Base-by-base conservation (phyloP, 35 echinoderm and acorn worm genomes). In the Diadema setosum region DNA sequence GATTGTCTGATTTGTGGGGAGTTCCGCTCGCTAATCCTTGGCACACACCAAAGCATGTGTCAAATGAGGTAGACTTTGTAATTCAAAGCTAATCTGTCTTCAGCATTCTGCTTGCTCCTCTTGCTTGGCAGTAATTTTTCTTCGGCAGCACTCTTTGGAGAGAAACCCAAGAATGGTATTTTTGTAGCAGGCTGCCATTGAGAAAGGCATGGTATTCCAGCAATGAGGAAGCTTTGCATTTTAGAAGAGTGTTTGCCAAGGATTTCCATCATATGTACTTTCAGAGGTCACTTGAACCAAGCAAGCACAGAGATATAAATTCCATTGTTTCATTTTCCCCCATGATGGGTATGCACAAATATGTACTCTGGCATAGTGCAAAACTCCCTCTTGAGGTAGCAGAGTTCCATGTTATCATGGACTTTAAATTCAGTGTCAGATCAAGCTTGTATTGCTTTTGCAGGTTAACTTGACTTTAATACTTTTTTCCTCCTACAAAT, bases 141-240 rank as follows among this genome's bases (percentile, higher is more conserved):
- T n/a, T n/a, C n/a, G n/a, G n/a, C n/a, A n/a, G n/a, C n/a, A n/a
- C n/a, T n/a, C n/a, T n/a, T n/a, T n/a, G n/a, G n/a, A n/a, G n/a
- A n/a, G n/a, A n/a, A n/a, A n/a, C n/a, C n/a, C n/a, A n/a, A n/a
- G n/a, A n/a, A n/a, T n/a, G n/a, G n/a, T n/a, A n/a, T 17, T 36
- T 0, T 78, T 18, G 37, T 73, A 35, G n/a, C n/a, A n/a, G n/a
- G n/a, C n/a, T n/a, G n/a, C n/a, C n/a, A n/a, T 0, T 67, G 18
- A 34, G 63, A 67, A 67, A 16, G 44, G 37, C 40, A 44, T 42
- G 40, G 73, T 78, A 78, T 78, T 78, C 73, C 39, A 35, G 37
- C 73, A 35, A 78, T 78, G 73, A 78, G 73, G 73, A 78, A 78
- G 73, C 40, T 78, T 44, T 78, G 73, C 40, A 78, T 78, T 78